A percentile compares a stretch with the other conserved stretches of the same genome.
These are phyloP conservation scores for Archivesica marissinica DNA, from an alignment of 1,140 invertebrate species.

Conservation along the genomic window DNA sequence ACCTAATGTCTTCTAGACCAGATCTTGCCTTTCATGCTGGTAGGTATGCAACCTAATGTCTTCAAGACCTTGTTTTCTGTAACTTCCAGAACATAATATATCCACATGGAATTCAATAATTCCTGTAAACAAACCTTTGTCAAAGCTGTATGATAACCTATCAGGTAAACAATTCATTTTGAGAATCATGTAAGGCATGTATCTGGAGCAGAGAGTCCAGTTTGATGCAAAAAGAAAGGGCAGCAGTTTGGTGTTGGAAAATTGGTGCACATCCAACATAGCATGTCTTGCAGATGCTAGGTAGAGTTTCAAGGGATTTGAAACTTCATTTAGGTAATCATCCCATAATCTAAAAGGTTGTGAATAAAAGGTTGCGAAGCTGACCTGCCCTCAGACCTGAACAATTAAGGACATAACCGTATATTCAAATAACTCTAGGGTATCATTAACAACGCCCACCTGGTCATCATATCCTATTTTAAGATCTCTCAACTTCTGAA, in stretches of 20 bases:
- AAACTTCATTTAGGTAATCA: neutral
- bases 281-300: neutral
- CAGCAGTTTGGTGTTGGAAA: neutral
- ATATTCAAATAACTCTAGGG: neutral
- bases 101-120: constrained; percentile 28
- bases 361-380: neutral
- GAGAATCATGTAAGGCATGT: neutral
- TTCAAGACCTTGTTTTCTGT: constrained; percentile 51
- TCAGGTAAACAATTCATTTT: constrained; percentile 19
- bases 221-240: constrained; percentile 1
- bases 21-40: too few species aligned
- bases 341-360: constrained; percentile 11
- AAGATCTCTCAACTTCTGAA: neutral
- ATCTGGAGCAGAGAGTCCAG: neutral
- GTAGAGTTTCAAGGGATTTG: neutral
- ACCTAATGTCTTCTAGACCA: too few species aligned
- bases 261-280: neutral
- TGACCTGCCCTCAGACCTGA: neutral
- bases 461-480: neutral
- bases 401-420: neutral
- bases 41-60: constrained; percentile 25
- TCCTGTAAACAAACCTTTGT: neutral
- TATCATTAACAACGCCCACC: neutral
- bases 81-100: constrained; percentile 24
- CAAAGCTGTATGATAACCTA: neutral